These are phyloP conservation scores for Ancistrus triradiatus DNA, from an alignment of 2,113 vertebrate genomes.

Conservation along the genomic window DNA sequence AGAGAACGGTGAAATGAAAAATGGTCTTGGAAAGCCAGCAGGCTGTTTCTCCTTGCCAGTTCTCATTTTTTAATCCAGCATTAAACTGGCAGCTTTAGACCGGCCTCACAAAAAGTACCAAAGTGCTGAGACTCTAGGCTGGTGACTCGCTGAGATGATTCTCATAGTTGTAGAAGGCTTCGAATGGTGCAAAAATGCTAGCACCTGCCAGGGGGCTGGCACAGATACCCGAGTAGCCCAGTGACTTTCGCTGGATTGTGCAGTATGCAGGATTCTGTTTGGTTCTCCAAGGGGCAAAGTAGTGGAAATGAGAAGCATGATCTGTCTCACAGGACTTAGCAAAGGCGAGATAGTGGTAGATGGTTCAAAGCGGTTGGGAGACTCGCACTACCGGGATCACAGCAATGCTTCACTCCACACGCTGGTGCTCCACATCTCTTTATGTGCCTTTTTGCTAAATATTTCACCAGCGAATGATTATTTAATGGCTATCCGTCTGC, in stretches of 20 bases:
- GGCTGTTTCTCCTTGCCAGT: conserved; percentile 54
- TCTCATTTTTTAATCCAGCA: conserved; percentile 59
- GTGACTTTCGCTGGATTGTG: not conserved
- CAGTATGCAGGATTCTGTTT: not conserved
- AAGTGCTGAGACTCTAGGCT: not conserved
- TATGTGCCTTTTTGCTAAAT: conserved; percentile 62
- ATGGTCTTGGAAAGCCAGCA: conserved; percentile 51
- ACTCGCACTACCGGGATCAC: conserved; percentile 28
- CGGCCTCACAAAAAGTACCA: conserved; percentile 12
- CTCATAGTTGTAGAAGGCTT: not conserved
- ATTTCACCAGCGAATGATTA: conserved; percentile 69
- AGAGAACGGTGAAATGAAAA: conserved; percentile 53
- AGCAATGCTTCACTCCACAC: conserved; percentile 53
- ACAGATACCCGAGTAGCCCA: not conserved
- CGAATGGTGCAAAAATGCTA: not conserved
- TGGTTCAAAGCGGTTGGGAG: conserved; percentile 16
- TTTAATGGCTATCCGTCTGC: conserved; percentile 64
- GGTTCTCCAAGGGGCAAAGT: not conserved
- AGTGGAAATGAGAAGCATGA: not conserved
- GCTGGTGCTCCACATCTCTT: conserved; percentile 55
- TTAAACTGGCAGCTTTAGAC: conserved; percentile 41
- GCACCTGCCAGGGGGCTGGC: not conserved
- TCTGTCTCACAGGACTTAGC: conserved; percentile 26
- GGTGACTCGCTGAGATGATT: not conserved
- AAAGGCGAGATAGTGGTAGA: conserved; percentile 7